Evolutionary conservation across 1,140 invertebrate genomes (phyloP).

Genomic region (Tetramorium alpestre): DNA sequence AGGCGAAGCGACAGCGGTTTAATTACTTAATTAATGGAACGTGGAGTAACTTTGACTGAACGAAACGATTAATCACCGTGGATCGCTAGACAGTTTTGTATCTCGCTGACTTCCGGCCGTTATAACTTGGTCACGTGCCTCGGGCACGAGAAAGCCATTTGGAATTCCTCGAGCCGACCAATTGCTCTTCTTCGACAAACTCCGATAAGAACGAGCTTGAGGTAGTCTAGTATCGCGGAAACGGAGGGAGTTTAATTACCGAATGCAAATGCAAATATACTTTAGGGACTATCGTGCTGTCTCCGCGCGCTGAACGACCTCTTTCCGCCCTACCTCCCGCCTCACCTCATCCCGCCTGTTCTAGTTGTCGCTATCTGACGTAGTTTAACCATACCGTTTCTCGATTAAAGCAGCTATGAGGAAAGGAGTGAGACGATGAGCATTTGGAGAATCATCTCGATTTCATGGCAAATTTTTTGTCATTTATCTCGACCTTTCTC

Average conservation of each 20-base stretch:
- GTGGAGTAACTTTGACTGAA: slow-evolving; percentile 39
- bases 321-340: slow-evolving; percentile 13
- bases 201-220: slow-evolving; percentile 75
- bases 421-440: slow-evolving; percentile 19
- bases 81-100: slow-evolving; percentile 48
- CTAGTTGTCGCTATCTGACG: slow-evolving; percentile 19
- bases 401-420: slow-evolving; percentile 49
- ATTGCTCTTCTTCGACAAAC: slow-evolving; percentile 73
- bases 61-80: slow-evolving; percentile 67
- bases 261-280: slow-evolving; percentile 82
- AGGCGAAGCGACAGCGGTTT: slow-evolving; percentile 54
- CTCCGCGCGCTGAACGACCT: slow-evolving; percentile 59
- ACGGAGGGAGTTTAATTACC: slow-evolving; percentile 79
- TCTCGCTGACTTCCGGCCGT: slow-evolving; percentile 59
- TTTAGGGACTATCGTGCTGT: slow-evolving; percentile 74
- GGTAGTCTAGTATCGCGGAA: slow-evolving; percentile 65
- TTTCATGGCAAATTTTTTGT: slow-evolving; percentile 26
- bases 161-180: slow-evolving; percentile 60
- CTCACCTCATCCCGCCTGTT: slow-evolving; percentile 9
- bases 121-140: slow-evolving; percentile 59
- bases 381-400: slow-evolving; percentile 47
- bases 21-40: slow-evolving; percentile 71
- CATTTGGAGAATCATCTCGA: slow-evolving; percentile 24
- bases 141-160: slow-evolving; percentile 55
- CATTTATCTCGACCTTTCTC: background rate